A percentile compares a stretch with the other conserved stretches of the same genome.
Conservation (phyloP, 2,113 vertebrate genomes). For the Larimichthys polyactis region DNA sequence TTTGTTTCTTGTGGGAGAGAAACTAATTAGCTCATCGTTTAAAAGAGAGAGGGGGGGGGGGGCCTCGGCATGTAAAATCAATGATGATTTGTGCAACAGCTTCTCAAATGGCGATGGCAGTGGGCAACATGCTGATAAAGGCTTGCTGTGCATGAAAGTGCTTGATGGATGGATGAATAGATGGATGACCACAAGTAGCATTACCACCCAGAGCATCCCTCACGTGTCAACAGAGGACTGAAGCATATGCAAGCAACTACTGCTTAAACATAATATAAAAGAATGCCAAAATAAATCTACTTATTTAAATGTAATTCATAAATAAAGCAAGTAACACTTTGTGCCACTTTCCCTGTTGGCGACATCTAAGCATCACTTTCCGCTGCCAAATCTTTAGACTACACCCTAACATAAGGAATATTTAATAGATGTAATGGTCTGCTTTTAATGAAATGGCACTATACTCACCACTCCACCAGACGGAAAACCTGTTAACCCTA, state of each 20-base stretch:
- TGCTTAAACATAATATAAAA: background rate
- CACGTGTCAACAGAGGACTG: background rate
- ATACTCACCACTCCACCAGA: background rate
- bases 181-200: conserved; percentile 37
- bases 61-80: conserved; percentile 60
- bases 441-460: conserved; percentile 16
- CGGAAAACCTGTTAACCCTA: background rate
- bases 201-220: background rate
- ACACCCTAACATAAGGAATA: background rate
- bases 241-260: background rate
- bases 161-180: conserved; percentile 38
- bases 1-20: conserved; percentile 29
- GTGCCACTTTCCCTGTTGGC: background rate
- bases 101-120: conserved; percentile 36
- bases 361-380: background rate
- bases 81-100: conserved; percentile 58
- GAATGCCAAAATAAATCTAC: background rate
- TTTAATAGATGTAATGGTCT: conserved; percentile 16
- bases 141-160: conserved; percentile 13
- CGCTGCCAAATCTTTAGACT: background rate
- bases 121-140: conserved; percentile 49
- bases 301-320: background rate
- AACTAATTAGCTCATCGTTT: conserved; percentile 54
- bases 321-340: conserved; percentile 1
- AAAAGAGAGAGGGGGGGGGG: background rate